phyloP scores from a whole-genome alignment of 1,140 invertebrate species.

The Cryptotermes secundus region DNA sequence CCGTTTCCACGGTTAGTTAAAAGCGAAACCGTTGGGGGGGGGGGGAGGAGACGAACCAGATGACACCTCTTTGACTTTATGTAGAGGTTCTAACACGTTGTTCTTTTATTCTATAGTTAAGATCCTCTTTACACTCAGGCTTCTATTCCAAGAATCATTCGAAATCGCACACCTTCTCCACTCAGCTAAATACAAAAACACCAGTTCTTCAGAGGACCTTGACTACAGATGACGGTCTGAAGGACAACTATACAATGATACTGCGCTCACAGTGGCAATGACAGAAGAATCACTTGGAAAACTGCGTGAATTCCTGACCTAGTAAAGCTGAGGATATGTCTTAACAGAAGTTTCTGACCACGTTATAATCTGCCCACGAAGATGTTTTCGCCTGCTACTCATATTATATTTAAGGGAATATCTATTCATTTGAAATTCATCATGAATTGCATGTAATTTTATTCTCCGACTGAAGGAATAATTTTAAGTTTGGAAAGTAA shows the following conservation, averaged over 20 bases:
- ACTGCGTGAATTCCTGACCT: not conserved
- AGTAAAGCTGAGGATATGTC: not conserved
- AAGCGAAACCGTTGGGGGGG: not conserved
- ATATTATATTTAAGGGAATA: too few relatives aligned
- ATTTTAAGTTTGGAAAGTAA: too few relatives aligned
- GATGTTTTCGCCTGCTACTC: too few relatives aligned
- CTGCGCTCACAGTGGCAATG: not conserved
- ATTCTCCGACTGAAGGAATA: too few relatives aligned
- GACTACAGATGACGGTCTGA: not conserved
- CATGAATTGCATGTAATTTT: too few relatives aligned
- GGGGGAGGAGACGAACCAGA: not conserved
- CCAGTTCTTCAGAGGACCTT: not conserved
- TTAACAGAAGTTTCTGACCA: not conserved
- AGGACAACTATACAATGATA: too few relatives aligned
- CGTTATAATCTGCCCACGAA: too few relatives aligned
- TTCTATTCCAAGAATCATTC: not conserved
- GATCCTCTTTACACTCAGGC: not conserved
- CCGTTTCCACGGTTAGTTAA: constrained; percentile 15
- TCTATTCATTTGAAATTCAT: too few relatives aligned
- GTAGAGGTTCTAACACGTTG: too few relatives aligned
- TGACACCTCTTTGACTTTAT: not conserved
- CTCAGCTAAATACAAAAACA: not conserved
- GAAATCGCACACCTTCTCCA: not conserved
- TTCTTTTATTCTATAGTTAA: too few relatives aligned
- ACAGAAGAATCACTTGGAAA: not conserved